Evolutionary conservation across 2,888 invertebrate genomes (phyloP).

Genomic region (Sphaeridia pumilis): DNA sequence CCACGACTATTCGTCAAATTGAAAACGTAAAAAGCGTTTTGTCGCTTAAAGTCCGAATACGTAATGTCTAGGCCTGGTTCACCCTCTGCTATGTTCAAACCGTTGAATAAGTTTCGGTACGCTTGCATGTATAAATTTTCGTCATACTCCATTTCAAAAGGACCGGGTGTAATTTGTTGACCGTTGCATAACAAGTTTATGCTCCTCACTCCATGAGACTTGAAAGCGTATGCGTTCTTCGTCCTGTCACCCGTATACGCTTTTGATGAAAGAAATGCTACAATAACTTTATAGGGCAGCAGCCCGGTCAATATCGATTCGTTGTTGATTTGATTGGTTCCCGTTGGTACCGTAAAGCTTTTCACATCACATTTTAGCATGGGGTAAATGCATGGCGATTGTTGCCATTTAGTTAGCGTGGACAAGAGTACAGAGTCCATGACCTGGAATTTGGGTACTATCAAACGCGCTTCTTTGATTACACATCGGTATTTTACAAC

Average conservation of each 20-base stretch:
- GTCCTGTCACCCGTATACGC: conserved; percentile 3
- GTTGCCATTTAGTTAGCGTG: conserved; percentile 14
- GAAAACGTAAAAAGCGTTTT: conserved; percentile 1
- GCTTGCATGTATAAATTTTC: neutral
- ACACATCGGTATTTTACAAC: too few relatives aligned
- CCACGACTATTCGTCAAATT: neutral
- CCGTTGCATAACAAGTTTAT: conserved; percentile 1
- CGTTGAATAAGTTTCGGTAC: conserved; percentile 2
- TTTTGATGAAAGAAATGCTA: conserved; percentile 11
- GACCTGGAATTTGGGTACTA: conserved; percentile 9
- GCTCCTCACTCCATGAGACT: conserved; percentile 1
- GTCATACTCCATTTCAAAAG: conserved; percentile 3
- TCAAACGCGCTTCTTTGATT: conserved; percentile 10
- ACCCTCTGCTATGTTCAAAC: neutral
- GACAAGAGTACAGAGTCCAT: conserved; percentile 10
- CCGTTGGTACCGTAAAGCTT: conserved; percentile 11
- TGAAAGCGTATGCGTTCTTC: neutral
- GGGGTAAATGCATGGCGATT: conserved; percentile 11
- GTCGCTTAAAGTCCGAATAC: neutral
- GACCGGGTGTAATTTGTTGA: neutral
- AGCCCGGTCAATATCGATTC: conserved; percentile 16
- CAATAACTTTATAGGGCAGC: conserved; percentile 15
- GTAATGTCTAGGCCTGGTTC: conserved; percentile 8
- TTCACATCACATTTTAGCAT: conserved; percentile 10
- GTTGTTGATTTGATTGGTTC: conserved; percentile 14